Evolutionary conservation across 2,888 invertebrate species (phyloP), one percentile per base, ranked within the genome.

Genomic region (Vannuccia rotundouncinata): DNA sequence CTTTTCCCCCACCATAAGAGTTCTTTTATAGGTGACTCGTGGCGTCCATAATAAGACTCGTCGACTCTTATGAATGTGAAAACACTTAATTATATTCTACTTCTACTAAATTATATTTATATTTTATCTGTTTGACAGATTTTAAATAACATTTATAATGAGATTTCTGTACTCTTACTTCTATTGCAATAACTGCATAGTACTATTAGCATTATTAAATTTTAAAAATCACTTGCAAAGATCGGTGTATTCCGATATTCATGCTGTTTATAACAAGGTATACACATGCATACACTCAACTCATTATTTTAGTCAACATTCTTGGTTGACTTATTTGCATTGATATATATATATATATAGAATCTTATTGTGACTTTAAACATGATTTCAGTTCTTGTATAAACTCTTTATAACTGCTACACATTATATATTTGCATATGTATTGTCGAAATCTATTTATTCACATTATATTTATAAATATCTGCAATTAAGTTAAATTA

Each of bases 341-440:
- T 66, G 66, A 66, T 66, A 66, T 22, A n/a, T n/a, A n/a, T n/a
- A n/a, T n/a, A n/a, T 22, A 66, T 66, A 66, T 66, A n/a, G n/a
- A n/a, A 66, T 66, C 66, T 22, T 66, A 66, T 22, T 66, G 22
- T 66, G 66, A 66, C 66, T 66, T 66, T 45, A 66, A 66, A 66
- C 66, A 22, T 13, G 25, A 66, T 66, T 66, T 66, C 66, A 66
- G 13, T 66, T 22, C 22, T 66, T 66, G 5, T 66, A 66, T 13
- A 45, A 45, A 45, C 45, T 45, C 45, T 45, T n/a, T n/a, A n/a
- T 45, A 66, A 13, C 66, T 66, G 66, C 66, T 66, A 66, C 66
- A 66, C 66, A 66, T n/a, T 27, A 66, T 66, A 66, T 66, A 66
- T 66, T 66, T 66, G 66, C 66, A 66, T 66, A 66, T 66, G 5